phyloP scores from a whole-genome alignment of 2,888 invertebrate species.

The Orthonychiurus folsomi region DNA sequence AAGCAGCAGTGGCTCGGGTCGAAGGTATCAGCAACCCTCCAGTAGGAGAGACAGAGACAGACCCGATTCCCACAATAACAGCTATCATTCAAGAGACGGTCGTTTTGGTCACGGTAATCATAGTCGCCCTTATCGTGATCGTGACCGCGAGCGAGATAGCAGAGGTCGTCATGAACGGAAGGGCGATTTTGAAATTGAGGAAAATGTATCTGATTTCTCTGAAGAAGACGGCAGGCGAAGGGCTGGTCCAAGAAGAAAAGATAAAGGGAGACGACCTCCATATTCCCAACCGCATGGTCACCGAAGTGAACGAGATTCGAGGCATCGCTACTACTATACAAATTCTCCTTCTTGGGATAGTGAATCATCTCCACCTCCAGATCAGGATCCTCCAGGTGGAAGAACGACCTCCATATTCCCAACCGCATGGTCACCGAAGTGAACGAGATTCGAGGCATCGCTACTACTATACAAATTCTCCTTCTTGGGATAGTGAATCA shows the following conservation, averaged over 20 bases:
- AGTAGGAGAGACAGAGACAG: conserved; percentile 44
- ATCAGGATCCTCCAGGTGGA: background rate
- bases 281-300: conserved; percentile 16
- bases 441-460: conserved; percentile 16
- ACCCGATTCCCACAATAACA: background rate
- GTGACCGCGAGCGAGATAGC: conserved; percentile 44
- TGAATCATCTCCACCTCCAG: conserved; percentile 28
- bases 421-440: conserved; percentile 14
- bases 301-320: conserved; percentile 19
- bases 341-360: conserved; percentile 38
- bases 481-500: conserved; percentile 38
- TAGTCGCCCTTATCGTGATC: conserved; percentile 45
- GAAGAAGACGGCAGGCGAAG: background rate
- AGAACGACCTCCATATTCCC: conserved; percentile 9
- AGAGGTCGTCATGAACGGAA: conserved; percentile 47
- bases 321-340: conserved; percentile 28
- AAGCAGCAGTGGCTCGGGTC: background rate
- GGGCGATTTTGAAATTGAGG: conserved; percentile 43
- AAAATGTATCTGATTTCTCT: conserved; percentile 5
- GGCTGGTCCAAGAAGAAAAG: conserved; percentile 6
- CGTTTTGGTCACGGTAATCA: conserved; percentile 47
- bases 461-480: conserved; percentile 35
- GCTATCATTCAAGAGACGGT: conserved; percentile 42
- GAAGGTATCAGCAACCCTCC: conserved; percentile 27
- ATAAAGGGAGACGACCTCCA: background rate